Evolutionary conservation across 23 tunicate genomes (phyloP).

Genomic region (Trididemnum nubilum): DNA sequence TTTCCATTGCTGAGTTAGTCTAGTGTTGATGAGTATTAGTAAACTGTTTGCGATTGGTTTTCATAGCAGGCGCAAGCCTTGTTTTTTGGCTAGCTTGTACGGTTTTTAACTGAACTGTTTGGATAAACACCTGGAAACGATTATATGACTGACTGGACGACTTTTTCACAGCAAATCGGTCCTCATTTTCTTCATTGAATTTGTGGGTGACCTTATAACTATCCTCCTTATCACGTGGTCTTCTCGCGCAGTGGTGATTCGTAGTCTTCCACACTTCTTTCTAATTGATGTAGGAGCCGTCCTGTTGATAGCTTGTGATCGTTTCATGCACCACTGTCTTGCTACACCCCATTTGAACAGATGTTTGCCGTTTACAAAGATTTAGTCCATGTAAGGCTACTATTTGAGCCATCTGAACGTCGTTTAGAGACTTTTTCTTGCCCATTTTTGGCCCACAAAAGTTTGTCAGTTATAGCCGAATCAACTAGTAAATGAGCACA

Average conservation of each 20-base stretch:
- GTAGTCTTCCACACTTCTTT: no score
- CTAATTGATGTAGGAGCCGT: no score
- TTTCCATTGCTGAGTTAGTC: background rate
- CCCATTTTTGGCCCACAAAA: no score
- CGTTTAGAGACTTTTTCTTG: no score
- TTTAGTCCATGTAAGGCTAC: background rate
- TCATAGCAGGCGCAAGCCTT: no score
- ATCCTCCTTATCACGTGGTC: background rate
- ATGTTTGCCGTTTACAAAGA: background rate
- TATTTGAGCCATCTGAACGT: background rate
- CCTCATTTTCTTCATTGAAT: background rate
- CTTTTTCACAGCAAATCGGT: background rate
- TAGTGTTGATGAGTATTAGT: background rate
- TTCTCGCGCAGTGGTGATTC: no score
- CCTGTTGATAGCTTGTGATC: background rate
- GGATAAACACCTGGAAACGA: background rate
- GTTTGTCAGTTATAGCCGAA: no score
- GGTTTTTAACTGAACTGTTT: background rate
- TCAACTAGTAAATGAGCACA: no score
- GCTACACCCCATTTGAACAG: background rate
- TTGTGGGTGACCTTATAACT: background rate
- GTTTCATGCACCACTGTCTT: background rate
- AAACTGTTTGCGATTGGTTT: background rate
- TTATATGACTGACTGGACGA: background rate
- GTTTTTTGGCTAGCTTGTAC: no score